A percentile compares a stretch with the other conserved stretches of the same genome.
Conservation (phyloP, 2,113 vertebrate genomes). For the Pelecanus crispus region DNA sequence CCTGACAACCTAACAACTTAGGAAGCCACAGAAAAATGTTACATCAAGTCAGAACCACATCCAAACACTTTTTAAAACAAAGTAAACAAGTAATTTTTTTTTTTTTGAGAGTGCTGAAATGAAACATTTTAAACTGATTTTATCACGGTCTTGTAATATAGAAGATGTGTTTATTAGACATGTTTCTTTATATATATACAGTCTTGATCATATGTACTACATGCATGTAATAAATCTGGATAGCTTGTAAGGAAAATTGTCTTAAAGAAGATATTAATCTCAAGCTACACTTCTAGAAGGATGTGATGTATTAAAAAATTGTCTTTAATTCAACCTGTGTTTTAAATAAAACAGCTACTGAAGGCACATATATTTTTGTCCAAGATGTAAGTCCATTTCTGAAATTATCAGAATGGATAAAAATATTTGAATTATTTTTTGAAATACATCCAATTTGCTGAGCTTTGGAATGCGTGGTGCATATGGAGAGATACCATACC, state of each 20-base stretch:
- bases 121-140: not conserved
- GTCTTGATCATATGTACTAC: not conserved
- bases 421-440: not conserved
- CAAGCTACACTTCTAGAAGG: not conserved
- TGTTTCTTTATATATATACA: not conserved
- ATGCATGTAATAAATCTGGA: not conserved
- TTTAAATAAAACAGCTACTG: not conserved
- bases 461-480: not conserved
- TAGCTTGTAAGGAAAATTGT: not conserved
- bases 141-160: not conserved
- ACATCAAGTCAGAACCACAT: not conserved
- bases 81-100: not conserved
- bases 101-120: not conserved
- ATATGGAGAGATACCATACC: not conserved
- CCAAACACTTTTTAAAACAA: not conserved
- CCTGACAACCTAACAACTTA: not conserved
- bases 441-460: not conserved
- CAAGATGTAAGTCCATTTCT: not conserved
- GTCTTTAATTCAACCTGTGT: not conserved
- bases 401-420: not conserved
- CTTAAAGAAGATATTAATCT: not conserved
- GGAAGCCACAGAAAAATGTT: not conserved
- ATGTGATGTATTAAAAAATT: not conserved
- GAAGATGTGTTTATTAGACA: not conserved
- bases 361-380: not conserved